Evolutionary conservation across 2,113 vertebrate genomes (phyloP), one percentile per base, ranked within the genome.

Genomic region (Charadrius vociferus): DNA sequence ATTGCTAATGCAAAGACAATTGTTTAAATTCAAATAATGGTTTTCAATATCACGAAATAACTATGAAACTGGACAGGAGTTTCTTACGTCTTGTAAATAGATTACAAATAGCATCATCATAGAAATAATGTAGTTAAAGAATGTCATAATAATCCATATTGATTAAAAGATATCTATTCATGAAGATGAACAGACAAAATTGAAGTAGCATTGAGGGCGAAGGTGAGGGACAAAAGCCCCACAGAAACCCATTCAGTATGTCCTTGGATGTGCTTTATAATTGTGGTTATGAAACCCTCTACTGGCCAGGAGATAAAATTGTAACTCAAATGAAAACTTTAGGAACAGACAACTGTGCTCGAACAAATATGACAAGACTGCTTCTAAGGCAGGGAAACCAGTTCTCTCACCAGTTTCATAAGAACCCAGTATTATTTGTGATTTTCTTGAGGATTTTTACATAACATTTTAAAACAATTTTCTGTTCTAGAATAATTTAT

Each of bases 251-350:
- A 72, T n/a, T 41, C 45, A 30, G 37, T 45, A 61, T 4, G 8
- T 78, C 56, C 20, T 20, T 32, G 24, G 16, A 87, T 26, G 18
- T 50, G 47, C 66, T 91, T 85, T 55, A 94, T 45, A 75, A 49
- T 1, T 79, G 49, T 72, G 81, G 59, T 77, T 89, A 92, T 72
- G 73, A 95, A 95, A 80, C 95, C 96, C 94, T 93, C 96, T 96
- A 72, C 92, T 86, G 93, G 92, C 23, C 83, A 93, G 8, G 7
- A 75, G 19, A 78, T 65, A 73, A 59, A 91, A 96, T 1, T 88
- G 77, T 47, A 63, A 91, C n/a, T 32, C 29, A 56, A 86, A 55
- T 32, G 17, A 90, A 67, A 91, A 58, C 23, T 67, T 88, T 0
- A 90, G 16, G 43, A 93, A 81, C 1, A 26, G 10, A 61, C 14